Evolutionary conservation across 2,113 vertebrate species (phyloP), one percentile per base, ranked within the genome.

Genomic region (Macroglossus sobrinus): DNA sequence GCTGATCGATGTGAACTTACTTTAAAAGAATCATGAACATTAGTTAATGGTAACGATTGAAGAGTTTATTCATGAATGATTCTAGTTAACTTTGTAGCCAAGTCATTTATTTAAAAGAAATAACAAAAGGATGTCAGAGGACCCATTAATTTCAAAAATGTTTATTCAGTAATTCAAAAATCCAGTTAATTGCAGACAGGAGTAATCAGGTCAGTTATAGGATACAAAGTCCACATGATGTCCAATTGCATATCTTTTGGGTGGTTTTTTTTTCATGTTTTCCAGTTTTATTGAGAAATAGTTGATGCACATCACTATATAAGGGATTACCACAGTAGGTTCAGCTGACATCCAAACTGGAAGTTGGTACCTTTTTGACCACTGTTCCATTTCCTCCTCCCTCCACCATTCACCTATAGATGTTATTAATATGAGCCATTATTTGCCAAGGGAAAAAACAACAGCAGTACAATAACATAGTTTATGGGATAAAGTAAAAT

Each of bases 371-470:
- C 12, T 26, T 64, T 47, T 84, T 26, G 28, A 47, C 11, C 7
- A 22, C 40, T 13, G 24, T 45, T 82, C 28, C 28, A 81, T 43
- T 43, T 61, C 79, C 55, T 13, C 33, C 33, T 78, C 47, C 33
- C 53, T n/a, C 9, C 14, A 1, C 28, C 55, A 38, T 43, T 40
- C 28, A 59, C 59, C 57, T 45, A 13, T 45, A 45, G 40, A 57
- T 75, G 21, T 78, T 96, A 93, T 91, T 66, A 91, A 76, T 59
- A 43, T 12, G 87, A 76, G 35, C 90, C 35, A 74, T 79, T 88
- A 68, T 89, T 95, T 93, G 30, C 38, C 87, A 92, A 78, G 16
- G 28, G 14, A 93, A 74, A 94, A 93, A 85, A 82, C 1, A 81
- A 21, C 43, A 68, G 3, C 13, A 78, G 22, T 57, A 43, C n/a